These are phyloP conservation scores for Bombylius major DNA, from an alignment of 2,888 invertebrate species.

Conservation along the genomic window DNA sequence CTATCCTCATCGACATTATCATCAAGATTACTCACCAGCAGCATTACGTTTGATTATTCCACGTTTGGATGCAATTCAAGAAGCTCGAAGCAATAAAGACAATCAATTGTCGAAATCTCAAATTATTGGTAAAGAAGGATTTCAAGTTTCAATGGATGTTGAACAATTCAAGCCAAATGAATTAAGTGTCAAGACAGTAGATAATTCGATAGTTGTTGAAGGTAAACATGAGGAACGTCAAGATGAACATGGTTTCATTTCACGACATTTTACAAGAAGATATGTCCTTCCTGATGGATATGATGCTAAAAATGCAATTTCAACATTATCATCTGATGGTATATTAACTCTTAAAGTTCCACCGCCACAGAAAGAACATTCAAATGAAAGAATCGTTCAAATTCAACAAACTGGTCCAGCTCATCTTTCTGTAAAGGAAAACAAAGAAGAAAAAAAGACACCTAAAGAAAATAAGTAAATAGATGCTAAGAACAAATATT, in stretches of 20 bases:
- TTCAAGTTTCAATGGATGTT: conserved; percentile 55
- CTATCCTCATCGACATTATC: conserved; percentile 1
- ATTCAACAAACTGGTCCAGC: conserved; percentile 55
- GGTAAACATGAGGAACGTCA: conserved; percentile 59
- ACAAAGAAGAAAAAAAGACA: neutral
- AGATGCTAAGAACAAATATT: too few species aligned
- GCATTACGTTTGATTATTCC: conserved; percentile 27
- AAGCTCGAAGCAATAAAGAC: neutral
- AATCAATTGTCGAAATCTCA: neutral
- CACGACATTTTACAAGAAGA: conserved; percentile 63
- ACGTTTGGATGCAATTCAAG: conserved; percentile 12
- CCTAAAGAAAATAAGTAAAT: neutral
- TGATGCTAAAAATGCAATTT: conserved; percentile 57
- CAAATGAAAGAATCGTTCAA: conserved; percentile 46
- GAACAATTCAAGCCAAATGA: conserved; percentile 58
- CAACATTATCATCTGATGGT: conserved; percentile 69
- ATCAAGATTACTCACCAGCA: conserved; percentile 18
- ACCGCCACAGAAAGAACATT: conserved; percentile 24
- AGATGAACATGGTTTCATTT: conserved; percentile 62
- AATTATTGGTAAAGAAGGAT: conserved; percentile 50
- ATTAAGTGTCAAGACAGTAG: conserved; percentile 53
- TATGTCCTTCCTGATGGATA: conserved; percentile 56
- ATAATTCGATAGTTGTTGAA: conserved; percentile 50
- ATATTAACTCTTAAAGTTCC: conserved; percentile 64
- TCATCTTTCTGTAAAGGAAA: conserved; percentile 10